Evolutionary conservation across 2,113 vertebrate species (phyloP).

Genomic region (Phylloscopus whistleri): DNA sequence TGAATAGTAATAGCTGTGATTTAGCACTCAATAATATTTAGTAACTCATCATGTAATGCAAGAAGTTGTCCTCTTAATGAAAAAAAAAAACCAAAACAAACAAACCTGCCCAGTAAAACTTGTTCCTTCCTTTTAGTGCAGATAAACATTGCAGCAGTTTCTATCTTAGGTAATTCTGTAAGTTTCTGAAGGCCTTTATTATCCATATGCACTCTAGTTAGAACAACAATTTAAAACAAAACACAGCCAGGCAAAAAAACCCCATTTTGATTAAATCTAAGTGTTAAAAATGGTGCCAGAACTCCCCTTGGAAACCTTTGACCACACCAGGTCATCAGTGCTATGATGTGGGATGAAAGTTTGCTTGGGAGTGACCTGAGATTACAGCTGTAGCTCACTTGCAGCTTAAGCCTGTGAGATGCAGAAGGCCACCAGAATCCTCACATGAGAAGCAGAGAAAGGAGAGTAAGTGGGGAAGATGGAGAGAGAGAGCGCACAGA

Average conservation of each 20-base stretch:
- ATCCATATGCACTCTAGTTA: neutral
- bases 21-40: neutral
- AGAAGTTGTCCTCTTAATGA: neutral
- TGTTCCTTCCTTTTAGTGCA: neutral
- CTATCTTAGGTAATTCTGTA: neutral
- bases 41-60: neutral
- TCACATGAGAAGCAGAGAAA: neutral
- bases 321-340: neutral
- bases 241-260: neutral
- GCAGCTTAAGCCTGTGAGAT: neutral
- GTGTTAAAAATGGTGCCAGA: neutral
- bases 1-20: neutral
- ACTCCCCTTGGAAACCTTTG: neutral
- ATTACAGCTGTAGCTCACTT: neutral
- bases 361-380: neutral
- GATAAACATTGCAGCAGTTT: neutral
- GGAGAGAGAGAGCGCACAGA: rapidly evolving
- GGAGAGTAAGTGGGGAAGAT: neutral
- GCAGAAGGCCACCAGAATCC: neutral
- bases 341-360: neutral
- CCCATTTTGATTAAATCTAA: neutral
- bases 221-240: neutral
- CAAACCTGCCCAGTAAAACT: neutral
- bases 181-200: neutral
- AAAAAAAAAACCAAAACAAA: neutral